Base-by-base conservation (phyloP, 92 coral and sea anemone species). In the Zoanthus sansibaricus region DNA sequence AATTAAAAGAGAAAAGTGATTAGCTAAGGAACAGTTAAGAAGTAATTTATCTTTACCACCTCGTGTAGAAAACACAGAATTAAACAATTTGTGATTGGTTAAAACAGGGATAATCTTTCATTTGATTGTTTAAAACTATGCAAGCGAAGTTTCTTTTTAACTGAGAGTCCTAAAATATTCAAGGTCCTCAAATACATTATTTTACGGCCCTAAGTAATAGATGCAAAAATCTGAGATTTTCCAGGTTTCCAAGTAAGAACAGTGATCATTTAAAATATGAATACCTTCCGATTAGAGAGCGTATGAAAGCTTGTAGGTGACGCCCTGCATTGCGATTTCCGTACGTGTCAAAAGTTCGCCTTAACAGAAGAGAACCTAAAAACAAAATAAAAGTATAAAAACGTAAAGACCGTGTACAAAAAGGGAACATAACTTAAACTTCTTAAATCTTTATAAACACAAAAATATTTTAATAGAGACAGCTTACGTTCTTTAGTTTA, bases 301-400 rank as follows among this genome's bases (percentile, higher is more conserved):
- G 83, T 32, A 78, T 20, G 83, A 78, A 78, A 3, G 83, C 83
- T 58, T 58, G 32, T 9, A 78, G 83, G 15, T 78, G n/a, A 49
- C 72, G 83, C 59, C 83, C 83, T 15, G 83, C 83, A 45, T 59
- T 25, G 14, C 83, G 71, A 44, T 59, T 62, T 58, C 72, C 54
- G 37, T 33, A 11, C 9, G 83, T 78, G 31, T 78, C 83, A 61
- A 78, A 78, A 58, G 83, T 58, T 4, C 83, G 71, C 6, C 83
- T 59, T 37, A 78, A 54, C 55, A 78, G 15, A 0, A 78, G 6
- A 58, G 83, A 21, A 33, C 83, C 83, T 78, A 3, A 37, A 78
- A 33, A 25, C 44, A 37, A 18, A 78, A 58, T 12, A 59, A 14
- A 59, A 59, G 0, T 4, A 32, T 2, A 30, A 37, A 6, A 62